phyloP scores from a whole-genome alignment of 2,888 invertebrate genomes.

The Microctonus aethiopoides region DNA sequence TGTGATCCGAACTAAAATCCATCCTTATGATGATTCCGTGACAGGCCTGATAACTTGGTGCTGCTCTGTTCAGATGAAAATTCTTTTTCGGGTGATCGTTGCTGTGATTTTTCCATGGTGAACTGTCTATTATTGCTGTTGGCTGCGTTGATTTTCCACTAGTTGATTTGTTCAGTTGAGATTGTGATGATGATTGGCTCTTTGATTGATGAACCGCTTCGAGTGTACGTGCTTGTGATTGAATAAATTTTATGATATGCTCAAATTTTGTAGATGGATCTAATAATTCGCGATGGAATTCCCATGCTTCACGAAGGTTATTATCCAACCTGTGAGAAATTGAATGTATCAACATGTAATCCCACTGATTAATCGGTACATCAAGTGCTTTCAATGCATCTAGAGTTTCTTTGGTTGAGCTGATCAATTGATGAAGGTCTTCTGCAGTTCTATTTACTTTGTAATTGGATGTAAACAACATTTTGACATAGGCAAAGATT shows the following conservation, averaged over 20 bases:
- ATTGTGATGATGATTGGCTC: too few relatives aligned
- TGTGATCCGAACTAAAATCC: neutral
- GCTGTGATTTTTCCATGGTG: slow-evolving; percentile 26
- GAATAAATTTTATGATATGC: too few relatives aligned
- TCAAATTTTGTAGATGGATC: too few relatives aligned
- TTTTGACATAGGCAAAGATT: slow-evolving; percentile 15
- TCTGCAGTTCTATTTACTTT: neutral
- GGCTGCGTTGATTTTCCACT: too few relatives aligned
- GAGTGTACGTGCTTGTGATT: too few relatives aligned
- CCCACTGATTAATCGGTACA: slow-evolving; percentile 9
- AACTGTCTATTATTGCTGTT: too few relatives aligned
- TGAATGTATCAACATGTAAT: neutral
- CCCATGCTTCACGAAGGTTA: neutral
- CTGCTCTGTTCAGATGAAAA: slow-evolving; percentile 10
- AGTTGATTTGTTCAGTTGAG: too few relatives aligned
- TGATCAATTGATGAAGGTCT: neutral
- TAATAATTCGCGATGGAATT: too few relatives aligned
- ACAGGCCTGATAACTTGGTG: neutral
- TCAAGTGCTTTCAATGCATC: slow-evolving; percentile 5
- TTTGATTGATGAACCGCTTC: too few relatives aligned
- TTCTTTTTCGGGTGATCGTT: slow-evolving; percentile 23
- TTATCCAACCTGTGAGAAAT: neutral
- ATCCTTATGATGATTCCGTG: neutral
- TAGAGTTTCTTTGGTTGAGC: neutral
- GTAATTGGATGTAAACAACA: neutral